These are phyloP conservation scores for Chromoteleia sp. DNA, from an alignment of 2,888 invertebrate genomes.

Conservation along the genomic window DNA sequence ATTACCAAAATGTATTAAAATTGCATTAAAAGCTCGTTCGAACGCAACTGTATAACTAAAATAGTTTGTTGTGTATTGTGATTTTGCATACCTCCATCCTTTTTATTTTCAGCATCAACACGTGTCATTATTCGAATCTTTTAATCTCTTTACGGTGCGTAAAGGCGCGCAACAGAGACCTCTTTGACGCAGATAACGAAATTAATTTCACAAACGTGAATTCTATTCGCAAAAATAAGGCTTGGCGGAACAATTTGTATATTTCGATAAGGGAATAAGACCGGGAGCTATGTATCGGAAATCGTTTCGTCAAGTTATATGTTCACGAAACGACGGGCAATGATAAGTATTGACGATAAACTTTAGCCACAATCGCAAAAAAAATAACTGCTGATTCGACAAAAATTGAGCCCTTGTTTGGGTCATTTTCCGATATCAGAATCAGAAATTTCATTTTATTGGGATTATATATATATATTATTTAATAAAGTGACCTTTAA, in stretches of 20 bases:
- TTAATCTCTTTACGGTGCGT: slow-evolving; percentile 12
- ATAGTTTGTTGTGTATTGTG: no score
- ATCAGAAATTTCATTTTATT: neutral
- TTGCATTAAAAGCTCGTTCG: slow-evolving; percentile 25
- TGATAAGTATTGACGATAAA: slow-evolving; percentile 21
- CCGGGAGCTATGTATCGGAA: slow-evolving; percentile 16
- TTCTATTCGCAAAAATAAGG: neutral
- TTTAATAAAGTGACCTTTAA: no score
- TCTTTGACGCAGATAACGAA: slow-evolving; percentile 21
- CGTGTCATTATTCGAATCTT: neutral
- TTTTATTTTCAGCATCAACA: slow-evolving; percentile 23
- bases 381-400: slow-evolving; percentile 13
- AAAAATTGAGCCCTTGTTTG: neutral
- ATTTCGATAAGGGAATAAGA: slow-evolving; percentile 3
- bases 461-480: neutral
- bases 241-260: slow-evolving; percentile 10
- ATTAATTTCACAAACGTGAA: slow-evolving; percentile 23
- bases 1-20: slow-evolving; percentile 42
- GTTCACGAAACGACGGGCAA: neutral
- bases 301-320: slow-evolving; percentile 35
- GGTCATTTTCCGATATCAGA: neutral
- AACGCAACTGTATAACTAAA: neutral
- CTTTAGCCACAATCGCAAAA: slow-evolving; percentile 8
- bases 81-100: slow-evolving; percentile 23
- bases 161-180: slow-evolving; percentile 24